Base-by-base conservation (phyloP, 2,113 vertebrate genomes). In the Brachypteracias leptosomus region DNA sequence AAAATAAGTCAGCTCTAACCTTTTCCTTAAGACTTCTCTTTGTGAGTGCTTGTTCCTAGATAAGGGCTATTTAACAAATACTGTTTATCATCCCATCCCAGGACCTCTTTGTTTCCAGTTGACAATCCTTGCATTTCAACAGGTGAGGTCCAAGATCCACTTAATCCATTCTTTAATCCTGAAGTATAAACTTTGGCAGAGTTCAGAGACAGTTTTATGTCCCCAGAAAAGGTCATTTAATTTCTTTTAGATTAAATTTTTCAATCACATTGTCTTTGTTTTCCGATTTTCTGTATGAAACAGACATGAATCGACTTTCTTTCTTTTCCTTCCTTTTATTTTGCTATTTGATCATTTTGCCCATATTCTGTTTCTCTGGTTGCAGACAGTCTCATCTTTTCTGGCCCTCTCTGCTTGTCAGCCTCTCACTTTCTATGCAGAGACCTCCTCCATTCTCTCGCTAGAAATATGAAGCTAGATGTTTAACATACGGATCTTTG, bases 401-500 rank as follows among this genome's bases (percentile, higher is more conserved):
- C 78, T 67, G 57, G 31, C 20, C 57, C 11, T 35, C 44, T 81
- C 21, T 90, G 29, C 65, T 84, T 86, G 59, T 80, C 85, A 94
- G 82, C 68, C 38, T 93, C 73, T 93, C 78, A 67, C 38, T 88
- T 95, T 72, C 61, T 93, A 33, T 35, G 52, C 51, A 84, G 52
- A 89, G 35, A 24, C 57, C 73, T 90, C 47, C 70, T 90, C 31
- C 73, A 51, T 76, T 88, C 61, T 93, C 76, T 63, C 66, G 38
- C 76, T 92, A 87, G 88, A 94, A 96, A 89, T 76, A 85, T 4
- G 70, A 94, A 93, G 19, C 65, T 94, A 62, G 65, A 92, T 90
- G 49, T 84, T 93, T 86, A 92, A 84, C 92, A 93, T 93, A 93
- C 5, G 25, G 66, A 92, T 87, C 77, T 83, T 78, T 81, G 57